Evolutionary conservation across 2,113 vertebrate genomes (phyloP).

Genomic region (Rousettus leschenaultii): DNA sequence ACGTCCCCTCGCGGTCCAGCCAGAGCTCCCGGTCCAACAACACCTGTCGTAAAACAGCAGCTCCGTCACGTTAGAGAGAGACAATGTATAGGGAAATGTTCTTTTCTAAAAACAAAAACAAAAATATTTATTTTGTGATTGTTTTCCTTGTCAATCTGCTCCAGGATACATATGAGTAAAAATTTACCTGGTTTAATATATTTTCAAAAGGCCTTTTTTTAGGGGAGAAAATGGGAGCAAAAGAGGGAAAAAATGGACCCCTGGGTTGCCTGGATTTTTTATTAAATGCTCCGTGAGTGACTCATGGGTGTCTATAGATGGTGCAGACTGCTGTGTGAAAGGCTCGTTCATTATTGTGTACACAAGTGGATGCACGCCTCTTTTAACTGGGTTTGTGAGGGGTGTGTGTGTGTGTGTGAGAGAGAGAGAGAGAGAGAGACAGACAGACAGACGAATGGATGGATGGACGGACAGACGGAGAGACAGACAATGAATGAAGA

Average conservation of each 20-base stretch:
- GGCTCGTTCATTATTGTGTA: neutral
- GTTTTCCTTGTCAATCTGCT: conserved; percentile 80
- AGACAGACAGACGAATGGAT: no score
- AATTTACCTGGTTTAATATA: conserved; percentile 82
- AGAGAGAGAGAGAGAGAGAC: neutral
- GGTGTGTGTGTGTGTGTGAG: neutral
- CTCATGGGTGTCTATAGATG: neutral
- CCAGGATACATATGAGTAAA: conserved; percentile 79
- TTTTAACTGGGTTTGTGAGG: neutral
- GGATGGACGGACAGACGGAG: neutral
- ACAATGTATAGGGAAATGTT: conserved; percentile 48
- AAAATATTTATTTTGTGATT: conserved; percentile 77
- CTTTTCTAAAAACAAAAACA: conserved; percentile 55
- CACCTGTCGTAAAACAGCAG: neutral
- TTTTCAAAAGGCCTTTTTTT: conserved; percentile 76
- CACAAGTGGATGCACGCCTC: neutral
- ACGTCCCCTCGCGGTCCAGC: accelerated
- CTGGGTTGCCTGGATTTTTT: conserved; percentile 29
- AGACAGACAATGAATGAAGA: neutral
- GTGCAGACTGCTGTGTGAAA: neutral
- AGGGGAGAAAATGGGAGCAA: conserved; percentile 44
- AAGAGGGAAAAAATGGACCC: conserved; percentile 41
- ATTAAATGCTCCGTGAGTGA: neutral
- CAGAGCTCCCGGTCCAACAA: neutral
- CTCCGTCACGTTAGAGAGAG: conserved; percentile 42